These are phyloP conservation scores for Rhyzopertha dominica DNA, from an alignment of 1,140 invertebrate genomes.

Conservation along the genomic window DNA sequence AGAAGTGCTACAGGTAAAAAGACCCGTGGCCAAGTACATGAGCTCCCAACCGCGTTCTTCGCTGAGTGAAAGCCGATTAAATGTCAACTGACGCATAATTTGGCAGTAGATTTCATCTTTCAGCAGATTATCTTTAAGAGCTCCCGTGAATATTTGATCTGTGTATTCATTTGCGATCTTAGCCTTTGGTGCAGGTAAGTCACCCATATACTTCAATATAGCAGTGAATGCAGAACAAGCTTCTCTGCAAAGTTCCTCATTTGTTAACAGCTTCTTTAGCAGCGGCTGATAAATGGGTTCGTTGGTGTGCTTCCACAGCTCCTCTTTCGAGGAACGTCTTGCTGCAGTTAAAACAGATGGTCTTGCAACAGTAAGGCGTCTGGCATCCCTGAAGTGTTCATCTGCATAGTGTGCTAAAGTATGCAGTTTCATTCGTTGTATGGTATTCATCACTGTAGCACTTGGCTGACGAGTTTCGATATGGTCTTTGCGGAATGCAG, in stretches of 20 bases:
- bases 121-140: slow-evolving; percentile 71
- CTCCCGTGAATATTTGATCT: slow-evolving; percentile 81
- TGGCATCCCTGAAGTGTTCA: slow-evolving; percentile 68
- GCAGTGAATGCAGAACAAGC: slow-evolving; percentile 62
- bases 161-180: slow-evolving; percentile 71
- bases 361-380: slow-evolving; percentile 53
- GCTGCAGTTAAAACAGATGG: slow-evolving; percentile 60
- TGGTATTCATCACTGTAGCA: slow-evolving; percentile 48
- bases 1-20: slow-evolving; percentile 67
- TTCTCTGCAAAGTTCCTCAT: slow-evolving; percentile 69
- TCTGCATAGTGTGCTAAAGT: slow-evolving; percentile 78
- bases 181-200: slow-evolving; percentile 72
- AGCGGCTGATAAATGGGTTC: slow-evolving; percentile 82
- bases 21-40: slow-evolving; percentile 84
- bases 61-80: slow-evolving; percentile 74
- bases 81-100: slow-evolving; percentile 89
- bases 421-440: slow-evolving; percentile 63
- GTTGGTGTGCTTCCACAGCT: slow-evolving; percentile 77
- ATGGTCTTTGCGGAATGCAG: slow-evolving; percentile 56
- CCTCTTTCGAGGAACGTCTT: slow-evolving; percentile 52
- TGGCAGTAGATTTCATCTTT: slow-evolving; percentile 93
- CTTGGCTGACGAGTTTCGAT: slow-evolving; percentile 45
- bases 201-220: slow-evolving; percentile 95
- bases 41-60: slow-evolving; percentile 92
- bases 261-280: slow-evolving; percentile 72